Percentiles rank a stretch among this genome's conserved stretches.
phyloP scores from a whole-genome alignment of 2,113 vertebrate species.

The Urocynchramus pylzowi region DNA sequence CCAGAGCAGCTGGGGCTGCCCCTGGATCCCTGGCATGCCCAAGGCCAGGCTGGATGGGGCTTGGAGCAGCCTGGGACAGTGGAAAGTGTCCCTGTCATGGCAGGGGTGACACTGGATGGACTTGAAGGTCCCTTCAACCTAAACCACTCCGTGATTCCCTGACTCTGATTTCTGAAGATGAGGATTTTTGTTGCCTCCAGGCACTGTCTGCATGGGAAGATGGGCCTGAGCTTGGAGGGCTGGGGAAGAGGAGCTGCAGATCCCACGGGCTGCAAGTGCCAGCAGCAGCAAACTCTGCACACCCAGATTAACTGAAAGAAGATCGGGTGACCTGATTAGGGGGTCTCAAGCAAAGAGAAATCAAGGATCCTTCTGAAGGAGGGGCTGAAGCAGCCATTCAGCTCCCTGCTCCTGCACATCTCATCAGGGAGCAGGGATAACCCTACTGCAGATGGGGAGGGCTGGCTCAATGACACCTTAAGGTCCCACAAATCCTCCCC shows the following conservation, averaged over 20 bases:
- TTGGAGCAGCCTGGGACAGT: not conserved
- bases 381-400: not conserved
- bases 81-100: not conserved
- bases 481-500: not conserved
- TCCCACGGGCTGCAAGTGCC: rapidly evolving
- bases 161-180: not conserved
- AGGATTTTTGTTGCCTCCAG: not conserved
- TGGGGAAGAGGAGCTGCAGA: not conserved
- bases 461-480: rapidly evolving
- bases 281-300: not conserved
- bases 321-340: not conserved
- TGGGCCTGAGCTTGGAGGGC: not conserved
- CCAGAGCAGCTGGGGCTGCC: not conserved
- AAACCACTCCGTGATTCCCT: not conserved
- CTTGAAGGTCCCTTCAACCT: not conserved
- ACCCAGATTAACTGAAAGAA: not conserved
- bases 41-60: rapidly evolving
- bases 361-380: not conserved
- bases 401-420: not conserved
- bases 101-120: rapidly evolving
- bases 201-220: rapidly evolving
- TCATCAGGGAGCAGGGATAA: not conserved
- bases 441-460: rapidly evolving
- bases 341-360: not conserved
- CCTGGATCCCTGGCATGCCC: not conserved